phyloP scores from a whole-genome alignment of 1,140 invertebrate species.

The Polypedilum vanderplanki region DNA sequence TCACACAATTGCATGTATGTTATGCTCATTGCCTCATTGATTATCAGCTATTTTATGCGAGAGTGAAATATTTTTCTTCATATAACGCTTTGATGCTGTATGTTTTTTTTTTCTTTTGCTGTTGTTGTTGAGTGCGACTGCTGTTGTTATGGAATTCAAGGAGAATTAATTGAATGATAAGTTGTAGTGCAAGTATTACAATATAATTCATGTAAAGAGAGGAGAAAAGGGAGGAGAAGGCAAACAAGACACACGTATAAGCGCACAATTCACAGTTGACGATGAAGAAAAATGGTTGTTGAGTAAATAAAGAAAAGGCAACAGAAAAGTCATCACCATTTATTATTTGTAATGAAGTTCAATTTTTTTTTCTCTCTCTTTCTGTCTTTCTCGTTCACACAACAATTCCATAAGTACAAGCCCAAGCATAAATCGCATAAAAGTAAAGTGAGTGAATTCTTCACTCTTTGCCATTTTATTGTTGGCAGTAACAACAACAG shows the following conservation, averaged over 20 bases:
- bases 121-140: too few relatives aligned
- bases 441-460: background rate
- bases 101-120: background rate
- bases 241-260: background rate
- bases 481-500: background rate
- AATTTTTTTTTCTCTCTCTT: background rate
- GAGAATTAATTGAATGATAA: slow-evolving; percentile 19
- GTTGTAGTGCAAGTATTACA: slow-evolving; percentile 10
- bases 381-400: background rate
- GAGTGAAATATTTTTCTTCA: background rate
- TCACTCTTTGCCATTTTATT: background rate
- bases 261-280: background rate
- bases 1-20: background rate
- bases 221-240: slow-evolving; percentile 16
- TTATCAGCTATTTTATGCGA: background rate
- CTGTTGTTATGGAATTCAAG: background rate
- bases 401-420: slow-evolving; percentile 18
- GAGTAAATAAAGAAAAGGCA: slow-evolving; percentile 3
- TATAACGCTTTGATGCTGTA: too few relatives aligned
- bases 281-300: background rate
- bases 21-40: background rate
- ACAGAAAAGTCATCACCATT: slow-evolving; percentile 17
- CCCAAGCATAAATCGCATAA: background rate
- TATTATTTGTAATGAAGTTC: slow-evolving; percentile 19
- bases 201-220: background rate